Conservation (phyloP, 1,140 invertebrate species). For the honey bee (Apis mellifera) region DNA sequence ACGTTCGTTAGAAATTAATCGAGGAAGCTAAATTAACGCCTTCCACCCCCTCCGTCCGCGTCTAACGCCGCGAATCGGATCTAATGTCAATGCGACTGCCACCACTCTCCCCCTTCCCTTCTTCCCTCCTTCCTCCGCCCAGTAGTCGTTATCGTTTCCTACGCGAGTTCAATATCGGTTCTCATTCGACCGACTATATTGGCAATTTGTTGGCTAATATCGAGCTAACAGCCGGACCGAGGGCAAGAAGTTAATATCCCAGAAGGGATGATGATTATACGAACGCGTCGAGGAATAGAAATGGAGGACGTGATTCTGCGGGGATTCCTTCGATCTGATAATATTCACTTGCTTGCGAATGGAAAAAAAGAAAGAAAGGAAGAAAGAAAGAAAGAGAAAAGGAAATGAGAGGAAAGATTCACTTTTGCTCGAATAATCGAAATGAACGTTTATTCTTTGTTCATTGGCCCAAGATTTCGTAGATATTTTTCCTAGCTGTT, state of each 20-base stretch:
- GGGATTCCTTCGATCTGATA: too few relatives aligned
- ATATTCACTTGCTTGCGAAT: too few relatives aligned
- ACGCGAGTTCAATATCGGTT: constrained; percentile 41
- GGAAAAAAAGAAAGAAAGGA: too few relatives aligned
- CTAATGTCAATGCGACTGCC: constrained; percentile 3
- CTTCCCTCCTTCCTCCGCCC: too few relatives aligned
- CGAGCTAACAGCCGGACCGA: constrained; percentile 8
- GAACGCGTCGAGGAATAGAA: background rate
- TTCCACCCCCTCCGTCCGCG: background rate
- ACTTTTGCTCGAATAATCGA: too few relatives aligned
- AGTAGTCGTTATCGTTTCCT: constrained; percentile 11
- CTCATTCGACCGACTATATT: constrained; percentile 24
- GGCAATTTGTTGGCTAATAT: constrained; percentile 45
- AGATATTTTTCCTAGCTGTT: too few relatives aligned
- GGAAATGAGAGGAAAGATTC: too few relatives aligned
- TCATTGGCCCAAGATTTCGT: too few relatives aligned
- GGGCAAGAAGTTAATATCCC: constrained; percentile 3
- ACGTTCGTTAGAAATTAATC: constrained; percentile 32
- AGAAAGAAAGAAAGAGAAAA: too few relatives aligned
- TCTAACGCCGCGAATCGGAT: background rate
- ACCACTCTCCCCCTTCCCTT: accelerated
- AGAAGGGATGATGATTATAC: constrained; percentile 5
- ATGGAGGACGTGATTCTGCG: too few relatives aligned
- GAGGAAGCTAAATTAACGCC: constrained; percentile 17
- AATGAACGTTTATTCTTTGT: too few relatives aligned